phyloP scores from a whole-genome alignment of 2,113 vertebrate species.

The Echinops telfairi region DNA sequence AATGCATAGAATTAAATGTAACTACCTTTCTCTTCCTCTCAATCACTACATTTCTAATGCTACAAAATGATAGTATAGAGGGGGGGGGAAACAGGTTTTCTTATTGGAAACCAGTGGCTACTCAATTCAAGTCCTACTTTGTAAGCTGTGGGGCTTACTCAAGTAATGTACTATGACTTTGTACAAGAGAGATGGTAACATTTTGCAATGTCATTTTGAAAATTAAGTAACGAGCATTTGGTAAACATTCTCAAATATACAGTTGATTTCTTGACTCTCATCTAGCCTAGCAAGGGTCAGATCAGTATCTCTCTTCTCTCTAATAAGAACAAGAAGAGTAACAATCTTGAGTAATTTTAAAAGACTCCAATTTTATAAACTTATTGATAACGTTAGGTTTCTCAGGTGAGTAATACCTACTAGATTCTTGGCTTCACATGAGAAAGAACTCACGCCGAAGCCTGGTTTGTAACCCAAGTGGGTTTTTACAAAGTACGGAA shows the following conservation, averaged over 20 bases:
- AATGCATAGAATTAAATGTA: background rate
- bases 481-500: too few relatives aligned
- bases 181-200: background rate
- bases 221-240: background rate
- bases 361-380: constrained; percentile 17
- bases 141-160: background rate
- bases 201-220: background rate
- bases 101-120: background rate
- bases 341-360: background rate
- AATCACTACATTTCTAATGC: background rate
- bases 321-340: background rate
- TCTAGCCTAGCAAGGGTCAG: background rate
- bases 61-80: background rate
- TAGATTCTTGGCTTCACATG: too few relatives aligned
- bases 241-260: background rate
- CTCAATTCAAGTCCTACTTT: background rate
- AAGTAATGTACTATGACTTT: constrained; percentile 41
- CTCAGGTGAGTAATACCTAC: too few relatives aligned
- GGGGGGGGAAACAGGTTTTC: background rate
- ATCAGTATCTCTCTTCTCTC: background rate
- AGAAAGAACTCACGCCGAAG: too few relatives aligned
- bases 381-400: background rate
- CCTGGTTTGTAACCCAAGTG: too few relatives aligned
- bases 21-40: background rate
- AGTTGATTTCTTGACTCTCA: background rate